A percentile compares a stretch with the other conserved stretches of the same genome.
These are phyloP conservation scores for Lysiphlebus fabarum DNA, from an alignment of 1,140 invertebrate genomes.

Conservation along the genomic window DNA sequence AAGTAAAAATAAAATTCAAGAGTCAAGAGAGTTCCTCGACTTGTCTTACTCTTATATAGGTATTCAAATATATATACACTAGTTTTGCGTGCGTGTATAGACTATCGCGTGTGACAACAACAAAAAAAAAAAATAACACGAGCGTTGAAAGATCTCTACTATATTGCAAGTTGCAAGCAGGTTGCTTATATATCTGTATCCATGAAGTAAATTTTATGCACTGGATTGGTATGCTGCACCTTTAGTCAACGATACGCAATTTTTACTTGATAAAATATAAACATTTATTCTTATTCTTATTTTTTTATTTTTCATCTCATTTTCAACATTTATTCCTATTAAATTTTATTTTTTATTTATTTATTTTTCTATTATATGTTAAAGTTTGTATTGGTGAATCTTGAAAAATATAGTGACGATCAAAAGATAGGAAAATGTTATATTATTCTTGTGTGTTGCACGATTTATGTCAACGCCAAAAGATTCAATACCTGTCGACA, in stretches of 20 bases:
- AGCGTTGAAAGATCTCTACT: constrained; percentile 28
- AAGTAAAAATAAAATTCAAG: no score
- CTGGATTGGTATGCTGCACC: constrained; percentile 32
- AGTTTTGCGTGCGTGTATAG: constrained; percentile 21
- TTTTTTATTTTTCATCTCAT: neutral
- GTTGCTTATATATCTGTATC: constrained; percentile 33
- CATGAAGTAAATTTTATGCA: constrained; percentile 32
- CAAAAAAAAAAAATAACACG: constrained; percentile 1
- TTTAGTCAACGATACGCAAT: constrained; percentile 25
- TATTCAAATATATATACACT: constrained; percentile 18
- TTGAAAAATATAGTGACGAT: neutral
- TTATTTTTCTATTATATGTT: neutral
- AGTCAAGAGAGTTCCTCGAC: no score
- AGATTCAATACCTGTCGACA: constrained; percentile 14
- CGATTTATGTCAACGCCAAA: constrained; percentile 17
- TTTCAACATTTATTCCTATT: neutral
- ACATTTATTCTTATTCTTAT: no score
- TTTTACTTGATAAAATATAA: neutral
- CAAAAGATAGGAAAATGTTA: constrained; percentile 4
- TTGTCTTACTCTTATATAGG: neutral
- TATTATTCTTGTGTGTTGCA: constrained; percentile 7
- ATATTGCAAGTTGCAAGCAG: constrained; percentile 34
- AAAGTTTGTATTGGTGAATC: neutral
- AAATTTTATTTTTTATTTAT: neutral
- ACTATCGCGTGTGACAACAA: constrained; percentile 21